Base-by-base conservation (phyloP, 2,113 vertebrate species). In the Ptychochromis oligacanthus region DNA sequence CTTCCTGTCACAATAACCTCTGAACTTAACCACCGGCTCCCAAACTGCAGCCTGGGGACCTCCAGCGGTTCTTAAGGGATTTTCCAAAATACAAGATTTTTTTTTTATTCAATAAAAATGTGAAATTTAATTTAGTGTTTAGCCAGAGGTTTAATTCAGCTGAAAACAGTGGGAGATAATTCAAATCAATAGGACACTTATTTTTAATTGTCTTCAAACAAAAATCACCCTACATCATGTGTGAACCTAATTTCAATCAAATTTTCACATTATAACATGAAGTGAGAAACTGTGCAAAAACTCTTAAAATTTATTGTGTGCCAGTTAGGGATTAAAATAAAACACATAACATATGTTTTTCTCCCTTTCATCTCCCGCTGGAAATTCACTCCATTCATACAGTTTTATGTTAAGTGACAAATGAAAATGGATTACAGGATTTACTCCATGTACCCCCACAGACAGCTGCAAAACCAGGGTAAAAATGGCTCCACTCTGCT, bases 1-100 rank as follows among this genome's bases (percentile, higher is more conserved):
- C 56, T 80, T 80, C 86, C 82, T 84, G 86, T 77, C 82, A 82
- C 31, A 54, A 34, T 60, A 58, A 77, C 26, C 22, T 52, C 81
- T 26, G 76, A 61, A 34, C 24, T 87, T 15, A 13, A 3, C 13
- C 46, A 46, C 58, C 2, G 64, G 15, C 70, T 72, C 65, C 40
- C 61, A 83, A 75, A 75, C 34, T 52, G 38, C 4, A 36, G 62
- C 58, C 74, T 75, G 76, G 13, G 62, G 79, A 78, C 84, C 81
- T 84, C 79, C 75, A 82, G 81, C 18, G 40, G 61, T 9, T 58
- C 76, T 28, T 24, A 3, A 61, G 38, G 75, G 59, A 81, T 24
- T 61, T 36, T 58, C 17, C 24, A 52, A 67, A 67, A 28, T 49
- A 18, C 38, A 18, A 17, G 40, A 15, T 20, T n/a, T n/a, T 15